phyloP scores from a whole-genome alignment of 1,140 invertebrate species.

The Eubasilissa regina region DNA sequence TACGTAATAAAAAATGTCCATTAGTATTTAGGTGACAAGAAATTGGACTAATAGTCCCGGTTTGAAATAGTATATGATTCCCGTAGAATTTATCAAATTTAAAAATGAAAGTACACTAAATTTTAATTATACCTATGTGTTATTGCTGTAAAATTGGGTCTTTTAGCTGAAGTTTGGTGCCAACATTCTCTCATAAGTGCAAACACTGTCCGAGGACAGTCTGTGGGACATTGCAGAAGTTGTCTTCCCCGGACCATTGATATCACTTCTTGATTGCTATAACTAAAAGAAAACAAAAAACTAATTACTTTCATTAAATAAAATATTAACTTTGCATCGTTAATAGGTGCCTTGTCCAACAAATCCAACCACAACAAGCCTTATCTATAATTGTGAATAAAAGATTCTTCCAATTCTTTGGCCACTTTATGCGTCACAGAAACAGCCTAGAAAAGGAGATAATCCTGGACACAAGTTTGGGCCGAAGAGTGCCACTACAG shows the following conservation, averaged over 20 bases:
- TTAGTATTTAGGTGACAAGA: no score
- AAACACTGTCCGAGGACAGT: constrained; percentile 93
- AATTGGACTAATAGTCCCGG: no score
- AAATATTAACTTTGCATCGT: neutral
- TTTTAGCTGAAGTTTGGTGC: constrained; percentile 91
- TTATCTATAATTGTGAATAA: no score
- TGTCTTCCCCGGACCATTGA: constrained; percentile 96
- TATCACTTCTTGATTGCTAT: constrained; percentile 97
- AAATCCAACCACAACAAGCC: neutral
- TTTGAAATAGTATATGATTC: no score
- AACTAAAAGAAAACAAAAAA: constrained; percentile 82
- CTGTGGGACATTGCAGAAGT: constrained; percentile 92
- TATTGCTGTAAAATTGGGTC: constrained; percentile 92
- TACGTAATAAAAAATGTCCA: no score
- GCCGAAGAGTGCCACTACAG: no score
- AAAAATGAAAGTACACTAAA: neutral
- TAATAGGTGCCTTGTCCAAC: neutral
- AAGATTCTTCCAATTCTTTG: no score
- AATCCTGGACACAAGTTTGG: no score
- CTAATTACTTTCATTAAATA: neutral
- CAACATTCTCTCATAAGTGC: constrained; percentile 97
- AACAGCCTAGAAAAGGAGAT: no score
- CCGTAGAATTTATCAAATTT: neutral
- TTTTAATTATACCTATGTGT: constrained; percentile 72
- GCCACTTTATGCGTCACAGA: no score